Base-by-base conservation (phyloP, 2,888 invertebrate species). In the Coenonympha glycerion region DNA sequence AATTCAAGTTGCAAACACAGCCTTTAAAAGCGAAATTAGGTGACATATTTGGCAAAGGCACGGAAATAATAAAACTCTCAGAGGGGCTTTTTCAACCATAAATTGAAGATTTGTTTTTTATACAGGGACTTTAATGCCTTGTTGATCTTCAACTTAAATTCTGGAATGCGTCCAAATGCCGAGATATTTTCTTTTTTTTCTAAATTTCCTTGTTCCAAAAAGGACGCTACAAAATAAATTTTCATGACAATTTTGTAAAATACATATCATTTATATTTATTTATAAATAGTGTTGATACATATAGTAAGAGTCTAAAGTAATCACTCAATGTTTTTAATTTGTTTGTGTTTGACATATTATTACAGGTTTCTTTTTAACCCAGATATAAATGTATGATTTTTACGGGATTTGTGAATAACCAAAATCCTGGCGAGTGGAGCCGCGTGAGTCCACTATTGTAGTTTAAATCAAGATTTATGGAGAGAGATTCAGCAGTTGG, bases 81-180 rank as follows among this genome's bases (percentile, higher is more conserved):
- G 9, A 21, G n/a, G 21, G 39, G 22, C 39, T 3, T 39, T 37
- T 24, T 22, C 39, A 39, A 9, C 9, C 24, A 39, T 39, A 36
- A 36, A 19, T 22, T 24, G 15, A 22, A 39, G 39, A 39, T 24
- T 24, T 24, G 2, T 37, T 22, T 39, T n/a, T 39, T 24, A 22
- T 39, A 15, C 15, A 24, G 15, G 13, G 39, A 24, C 39, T 15
- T 39, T 39, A 39, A 39, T 39, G 39, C 24, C 39, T 39, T 39
- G 39, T 39, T 39, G 39, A 39, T 24, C 24, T 39, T 39, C 39
- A 39, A 15, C 39, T 39, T 4, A 39, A 39, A 24, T 39, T 39
- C 22, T 39, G 39, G 39, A 24, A 24, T 22, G 39, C 39, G 15
- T 39, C 39, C 39, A 39, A 39, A 39, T 1, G 11, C 21, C 21